Evolutionary conservation across 1,140 invertebrate genomes (phyloP).

Genomic region (Mactra quadrangularis): DNA sequence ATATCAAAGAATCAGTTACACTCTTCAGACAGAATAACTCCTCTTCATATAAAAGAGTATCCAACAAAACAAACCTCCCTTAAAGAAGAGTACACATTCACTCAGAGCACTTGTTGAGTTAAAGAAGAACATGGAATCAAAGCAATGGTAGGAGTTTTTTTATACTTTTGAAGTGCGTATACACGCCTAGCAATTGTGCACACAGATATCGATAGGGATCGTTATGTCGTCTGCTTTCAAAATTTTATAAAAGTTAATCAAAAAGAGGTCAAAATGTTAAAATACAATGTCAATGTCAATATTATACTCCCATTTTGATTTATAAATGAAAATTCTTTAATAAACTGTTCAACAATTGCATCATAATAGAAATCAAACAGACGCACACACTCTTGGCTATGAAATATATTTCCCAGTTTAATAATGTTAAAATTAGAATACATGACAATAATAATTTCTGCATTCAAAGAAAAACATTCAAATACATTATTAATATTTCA

Average conservation of each 20-base stretch:
- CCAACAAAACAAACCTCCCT: conserved; percentile 19
- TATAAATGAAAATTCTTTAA: conserved; percentile 24
- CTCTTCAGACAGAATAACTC: conserved; percentile 3
- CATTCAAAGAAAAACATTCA: too few relatives aligned
- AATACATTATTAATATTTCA: not conserved
- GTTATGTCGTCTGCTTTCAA: conserved; percentile 12
- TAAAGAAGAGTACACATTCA: conserved; percentile 19
- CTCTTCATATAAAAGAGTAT: conserved; percentile 34
- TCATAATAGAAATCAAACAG: too few relatives aligned
- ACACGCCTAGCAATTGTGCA: conserved; percentile 37
- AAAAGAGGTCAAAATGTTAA: conserved; percentile 50
- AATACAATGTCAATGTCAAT: conserved; percentile 23
- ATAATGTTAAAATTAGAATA: too few relatives aligned
- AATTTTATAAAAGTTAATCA: conserved; percentile 36
- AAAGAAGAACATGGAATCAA: conserved; percentile 21
- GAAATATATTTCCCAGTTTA: too few relatives aligned
- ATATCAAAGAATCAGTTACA: conserved; percentile 11
- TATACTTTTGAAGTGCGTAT: conserved; percentile 11
- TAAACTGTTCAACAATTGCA: not conserved
- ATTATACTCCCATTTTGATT: not conserved
- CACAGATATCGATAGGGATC: conserved; percentile 44
- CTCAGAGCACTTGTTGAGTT: conserved; percentile 25
- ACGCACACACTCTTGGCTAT: too few relatives aligned
- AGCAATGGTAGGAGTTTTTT: conserved; percentile 11
- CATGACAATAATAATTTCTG: too few relatives aligned